Percentiles rank a stretch among this genome's conserved stretches.
phyloP scores from a whole-genome alignment of 2,888 invertebrate genomes.

The Biston betularia region DNA sequence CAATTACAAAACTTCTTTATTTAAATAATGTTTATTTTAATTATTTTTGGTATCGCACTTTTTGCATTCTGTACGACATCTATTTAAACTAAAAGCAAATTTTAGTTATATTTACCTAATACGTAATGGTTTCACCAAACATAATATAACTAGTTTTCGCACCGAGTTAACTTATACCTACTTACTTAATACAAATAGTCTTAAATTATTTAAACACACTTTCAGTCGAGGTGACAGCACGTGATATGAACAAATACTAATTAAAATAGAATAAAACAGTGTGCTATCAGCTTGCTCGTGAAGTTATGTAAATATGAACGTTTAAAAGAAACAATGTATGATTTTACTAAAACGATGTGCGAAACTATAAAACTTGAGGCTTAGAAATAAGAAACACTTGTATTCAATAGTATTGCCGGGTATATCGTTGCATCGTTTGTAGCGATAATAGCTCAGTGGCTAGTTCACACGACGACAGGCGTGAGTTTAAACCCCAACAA shows the following conservation, averaged over 20 bases:
- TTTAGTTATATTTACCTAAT: too few species aligned
- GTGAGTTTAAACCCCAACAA: too few species aligned
- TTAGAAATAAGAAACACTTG: too few species aligned
- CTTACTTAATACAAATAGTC: not conserved
- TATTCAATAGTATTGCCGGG: too few species aligned
- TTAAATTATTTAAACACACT: slow-evolving; percentile 20
- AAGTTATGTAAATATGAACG: slow-evolving; percentile 4
- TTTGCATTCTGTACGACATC: too few species aligned
- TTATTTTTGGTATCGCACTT: too few species aligned
- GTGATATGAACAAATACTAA: slow-evolving; percentile 22
- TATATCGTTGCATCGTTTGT: too few species aligned
- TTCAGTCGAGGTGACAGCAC: slow-evolving; percentile 4
- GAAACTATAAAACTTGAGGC: not conserved
- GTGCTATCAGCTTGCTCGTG: slow-evolving; percentile 16
- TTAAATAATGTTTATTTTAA: too few species aligned
- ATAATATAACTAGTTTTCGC: not conserved
- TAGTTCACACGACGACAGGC: too few species aligned
- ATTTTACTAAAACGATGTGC: not conserved
- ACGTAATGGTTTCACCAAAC: not conserved
- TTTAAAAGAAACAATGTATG: not conserved
- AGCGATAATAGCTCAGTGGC: too few species aligned
- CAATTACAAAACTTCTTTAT: too few species aligned
- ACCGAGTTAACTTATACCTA: not conserved
- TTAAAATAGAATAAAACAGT: slow-evolving; percentile 20
- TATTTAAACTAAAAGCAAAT: too few species aligned